phyloP scores from a whole-genome alignment of 2,797 vertebrate genomes.

The Gallinago nigripennis region DNA sequence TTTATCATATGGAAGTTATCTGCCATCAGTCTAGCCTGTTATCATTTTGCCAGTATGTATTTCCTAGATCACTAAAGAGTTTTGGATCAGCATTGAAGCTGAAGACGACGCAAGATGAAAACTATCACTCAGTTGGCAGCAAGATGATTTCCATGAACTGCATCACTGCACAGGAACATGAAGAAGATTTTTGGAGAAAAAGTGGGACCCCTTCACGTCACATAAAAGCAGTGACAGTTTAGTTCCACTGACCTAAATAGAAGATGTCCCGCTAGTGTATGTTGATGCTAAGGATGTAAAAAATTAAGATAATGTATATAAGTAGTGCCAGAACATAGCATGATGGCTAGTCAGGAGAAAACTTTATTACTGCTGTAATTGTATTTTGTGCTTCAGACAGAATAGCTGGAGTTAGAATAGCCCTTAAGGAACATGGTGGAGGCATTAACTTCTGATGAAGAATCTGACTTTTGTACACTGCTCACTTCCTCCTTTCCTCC shows the following conservation, averaged over 20 bases:
- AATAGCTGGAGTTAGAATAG: background rate
- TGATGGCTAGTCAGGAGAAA: background rate
- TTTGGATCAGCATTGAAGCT: background rate
- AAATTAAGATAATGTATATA: background rate
- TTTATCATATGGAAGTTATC: background rate
- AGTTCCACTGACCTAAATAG: background rate
- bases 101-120: background rate
- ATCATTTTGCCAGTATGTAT: background rate
- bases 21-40: background rate
- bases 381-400: background rate
- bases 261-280: background rate
- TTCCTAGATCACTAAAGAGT: background rate
- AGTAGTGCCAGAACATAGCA: background rate
- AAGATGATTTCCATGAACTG: background rate
- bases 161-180: background rate
- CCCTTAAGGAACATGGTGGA: background rate
- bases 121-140: background rate
- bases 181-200: background rate
- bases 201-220: background rate
- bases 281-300: background rate
- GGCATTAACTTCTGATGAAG: background rate
- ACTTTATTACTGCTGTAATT: background rate
- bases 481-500: background rate
- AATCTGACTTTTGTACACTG: background rate
- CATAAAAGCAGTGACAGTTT: background rate